phyloP scores from a whole-genome alignment of 2,113 vertebrate genomes.

The Oenanthe oenanthe region DNA sequence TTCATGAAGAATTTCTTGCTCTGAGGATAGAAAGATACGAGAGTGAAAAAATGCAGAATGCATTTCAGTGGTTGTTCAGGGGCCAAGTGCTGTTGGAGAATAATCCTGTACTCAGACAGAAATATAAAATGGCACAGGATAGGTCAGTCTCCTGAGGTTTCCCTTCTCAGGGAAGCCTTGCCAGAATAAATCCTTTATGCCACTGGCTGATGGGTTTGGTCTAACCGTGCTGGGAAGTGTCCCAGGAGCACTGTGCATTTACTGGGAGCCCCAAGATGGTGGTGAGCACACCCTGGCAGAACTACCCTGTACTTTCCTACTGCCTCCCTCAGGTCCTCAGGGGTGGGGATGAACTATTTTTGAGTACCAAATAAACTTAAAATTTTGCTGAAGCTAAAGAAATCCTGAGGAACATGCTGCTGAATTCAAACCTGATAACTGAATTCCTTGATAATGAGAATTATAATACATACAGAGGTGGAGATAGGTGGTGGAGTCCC shows the following conservation, averaged over 20 bases:
- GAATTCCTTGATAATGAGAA: background rate
- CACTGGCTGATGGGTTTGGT: background rate
- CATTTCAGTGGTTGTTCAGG: background rate
- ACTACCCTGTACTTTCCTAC: background rate
- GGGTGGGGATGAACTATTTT: background rate
- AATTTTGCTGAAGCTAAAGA: background rate
- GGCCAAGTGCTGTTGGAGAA: background rate
- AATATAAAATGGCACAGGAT: constrained; percentile 2
- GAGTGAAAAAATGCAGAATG: background rate
- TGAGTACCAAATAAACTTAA: background rate
- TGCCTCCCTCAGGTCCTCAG: background rate
- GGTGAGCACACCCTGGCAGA: background rate
- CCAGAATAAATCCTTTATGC: constrained; percentile 10
- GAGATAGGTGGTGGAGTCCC: background rate
- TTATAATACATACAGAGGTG: background rate
- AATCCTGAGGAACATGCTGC: background rate
- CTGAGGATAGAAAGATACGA: background rate
- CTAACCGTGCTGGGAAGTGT: background rate
- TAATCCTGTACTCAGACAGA: background rate
- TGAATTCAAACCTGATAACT: background rate
- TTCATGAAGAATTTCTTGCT: background rate
- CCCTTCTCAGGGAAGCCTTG: constrained; percentile 4
- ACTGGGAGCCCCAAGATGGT: background rate
- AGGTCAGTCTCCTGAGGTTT: background rate
- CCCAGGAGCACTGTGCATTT: background rate